Evolutionary conservation across 1,140 invertebrate genomes (phyloP), one percentile per base, ranked within the genome.

Genomic region (Hermatobates lingyangjiaoensis): DNA sequence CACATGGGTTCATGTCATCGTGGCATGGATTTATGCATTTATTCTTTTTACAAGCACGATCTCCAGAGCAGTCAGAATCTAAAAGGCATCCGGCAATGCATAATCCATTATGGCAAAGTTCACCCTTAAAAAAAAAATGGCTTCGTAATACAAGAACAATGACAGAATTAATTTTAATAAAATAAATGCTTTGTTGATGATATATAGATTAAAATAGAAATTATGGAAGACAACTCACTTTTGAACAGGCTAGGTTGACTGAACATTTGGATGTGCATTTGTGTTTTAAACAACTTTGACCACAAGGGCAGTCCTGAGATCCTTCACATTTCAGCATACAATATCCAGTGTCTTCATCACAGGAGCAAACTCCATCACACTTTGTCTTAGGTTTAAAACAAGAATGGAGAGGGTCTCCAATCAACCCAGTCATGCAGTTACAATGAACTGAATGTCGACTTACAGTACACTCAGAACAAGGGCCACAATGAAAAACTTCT

Each of bases 401-500:
- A 54, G 76, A 74, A 1, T 81, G 73, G 0, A 84, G 64, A 7
- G 87, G 83, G 65, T 90, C 83, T 27, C 87, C 87, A 26, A 84
- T 73, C 49, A 80, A 86, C 62, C 80, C 79, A 25, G 74, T 68
- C 2, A 85, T 79, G 60, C 88, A 93, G 58, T 76, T 83, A 60
- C 88, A 93, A 58, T 86, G 81, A 1, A 81, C 76, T 26, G 80
- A 74, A 58, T 90, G 86, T 65, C 87, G 84, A 26, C 81, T 73
- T 2, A 89, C 84, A 58, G 77, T 69, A 60, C 88, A 91, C 27
- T 76, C 71, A 15, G 87, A 85, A 66, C 87, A 91, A 51, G 78
- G 75, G 28, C 88, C 88, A 62, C 88, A 91, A 14, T 71, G 68
- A 34, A 66, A 65, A 15, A 64, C 73, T 21, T 71, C 73, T 27